Evolutionary conservation across 30 jellyfish, hydroid and myxozoan species (phyloP), one percentile per base, ranked within the genome.

Genomic region (Pseudorhiza aurosa): DNA sequence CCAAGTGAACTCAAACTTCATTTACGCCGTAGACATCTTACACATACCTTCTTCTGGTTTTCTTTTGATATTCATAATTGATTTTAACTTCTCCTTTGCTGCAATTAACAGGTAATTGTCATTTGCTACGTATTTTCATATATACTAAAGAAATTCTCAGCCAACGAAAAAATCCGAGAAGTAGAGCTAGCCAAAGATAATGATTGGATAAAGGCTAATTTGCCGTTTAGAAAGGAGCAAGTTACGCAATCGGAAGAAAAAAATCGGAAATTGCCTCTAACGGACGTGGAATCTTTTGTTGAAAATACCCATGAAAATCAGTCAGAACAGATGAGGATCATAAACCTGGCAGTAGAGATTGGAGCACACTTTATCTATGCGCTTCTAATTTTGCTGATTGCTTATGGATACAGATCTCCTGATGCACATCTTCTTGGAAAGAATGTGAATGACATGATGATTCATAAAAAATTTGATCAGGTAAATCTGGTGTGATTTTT

Each of bases 331-430:
- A 31, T 55, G 18, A 63, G 69, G 68, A 47, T 89, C 85, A 40
- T 82, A 0, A 63, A 77, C 31, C 39, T 90, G 12, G 25, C 72
- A 1, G 49, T 90, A n/a, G 96, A 90, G 67, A 58, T 77, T 71
- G 70, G 24, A n/a, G 71, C 57, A 9, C 83, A 74, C 46, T 17
- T 83, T 26, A 9, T 83, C 44, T 90, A 90, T 65, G 46, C 83
- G 0, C 58, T 72, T 28, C 75, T 90, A 42, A 87, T 71, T 27
- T 64, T 90, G 76, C 57, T 83, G 86, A 90, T 90, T 21, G 90
- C 96, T n/a, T 90, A 90, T 59, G 97, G 96, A 0, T 96, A 85
- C 63, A 85, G 97, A 65, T 96, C 90, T 15, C 97, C 97, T 2
- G 49, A 77, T 56, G 97, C 97, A 12, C 75, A 63, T 62, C 22